Conservation (phyloP, 2,797 vertebrate genomes). For the Fringilla coelebs region DNA sequence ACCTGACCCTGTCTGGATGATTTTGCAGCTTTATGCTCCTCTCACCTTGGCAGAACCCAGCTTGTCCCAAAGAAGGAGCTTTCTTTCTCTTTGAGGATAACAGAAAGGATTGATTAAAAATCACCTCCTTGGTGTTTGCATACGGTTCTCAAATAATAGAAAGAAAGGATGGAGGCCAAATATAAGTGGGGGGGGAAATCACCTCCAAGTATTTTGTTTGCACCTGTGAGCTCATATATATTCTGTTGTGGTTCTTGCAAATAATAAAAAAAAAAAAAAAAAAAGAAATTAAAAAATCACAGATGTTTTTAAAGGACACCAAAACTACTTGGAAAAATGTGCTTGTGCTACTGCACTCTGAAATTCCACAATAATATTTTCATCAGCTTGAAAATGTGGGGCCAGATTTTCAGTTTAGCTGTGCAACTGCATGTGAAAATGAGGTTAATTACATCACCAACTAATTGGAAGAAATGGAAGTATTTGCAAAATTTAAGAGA, state of each 20-base stretch:
- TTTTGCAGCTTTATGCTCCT: background rate
- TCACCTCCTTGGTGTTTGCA: constrained; percentile 9
- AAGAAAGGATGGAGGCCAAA: background rate
- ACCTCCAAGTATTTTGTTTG: background rate
- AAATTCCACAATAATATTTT: background rate
- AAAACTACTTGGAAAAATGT: background rate
- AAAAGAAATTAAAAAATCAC: background rate
- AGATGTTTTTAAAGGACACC: background rate
- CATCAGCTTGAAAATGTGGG: background rate
- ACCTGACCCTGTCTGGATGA: background rate
- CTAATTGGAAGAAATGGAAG: background rate
- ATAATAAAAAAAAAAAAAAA: background rate
- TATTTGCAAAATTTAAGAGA: background rate
- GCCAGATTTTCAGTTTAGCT: background rate
- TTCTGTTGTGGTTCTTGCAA: background rate
- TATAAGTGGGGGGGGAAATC: background rate
- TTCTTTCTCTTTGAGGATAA: background rate
- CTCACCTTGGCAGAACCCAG: background rate
- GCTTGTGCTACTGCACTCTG: background rate
- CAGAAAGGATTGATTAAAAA: constrained; percentile 21
- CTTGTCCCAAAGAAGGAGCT: background rate
- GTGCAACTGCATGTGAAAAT: background rate
- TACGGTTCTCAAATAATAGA: background rate
- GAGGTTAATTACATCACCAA: background rate
- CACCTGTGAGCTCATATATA: background rate